Evolutionary conservation across 35 echinoderm and acorn worm genomes (phyloP), one percentile per base, ranked within the genome.

Genomic region (Heliocidaris erythrogramma): DNA sequence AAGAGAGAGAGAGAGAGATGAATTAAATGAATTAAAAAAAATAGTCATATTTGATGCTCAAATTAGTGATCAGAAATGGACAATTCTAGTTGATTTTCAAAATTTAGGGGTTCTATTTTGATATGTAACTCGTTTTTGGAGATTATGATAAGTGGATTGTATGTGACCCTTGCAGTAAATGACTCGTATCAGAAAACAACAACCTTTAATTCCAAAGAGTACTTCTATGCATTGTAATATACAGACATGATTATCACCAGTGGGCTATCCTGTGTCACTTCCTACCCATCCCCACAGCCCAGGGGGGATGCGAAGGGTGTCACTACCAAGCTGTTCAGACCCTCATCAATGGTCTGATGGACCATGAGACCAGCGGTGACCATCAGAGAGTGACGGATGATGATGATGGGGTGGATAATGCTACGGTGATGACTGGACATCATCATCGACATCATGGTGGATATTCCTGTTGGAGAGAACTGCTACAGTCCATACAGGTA

Each of bases 211-310:
- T 56, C 11, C 10, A 56, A 14, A 56, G 5, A 9, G 10, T 10
- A 12, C 52, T 56, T 12, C 52, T 56, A 10, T 56, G 10, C 14
- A 13, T 56, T 14, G 10, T 56, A 14, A 56, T 14, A 56, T 91
- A 7, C 49, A 92, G 91, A 27, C 91, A 92, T 59, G 91, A 92
- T 29, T 92, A 50, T 30, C 91, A 92, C 48, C 91, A 92, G 47
- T 92, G 91, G 91, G 91, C 91, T 59, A 49, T 92, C 49, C 49
- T 52, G 12, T 92, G 91, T 92, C 49, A 92, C 49, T 92, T 56
- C 48, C 30, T 92, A 59, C 91, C 91, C 48, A 47, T 50, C 49
- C 91, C 91, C 91, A 21, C 10, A 13, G 50, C 48, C 47, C 48
- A 92, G 91, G 91, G 49, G 49, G 91, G 91, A 13, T 92, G 49